These are phyloP conservation scores for Ceratotherium simum DNA, from an alignment of 2,113 vertebrate genomes.

Conservation along the genomic window DNA sequence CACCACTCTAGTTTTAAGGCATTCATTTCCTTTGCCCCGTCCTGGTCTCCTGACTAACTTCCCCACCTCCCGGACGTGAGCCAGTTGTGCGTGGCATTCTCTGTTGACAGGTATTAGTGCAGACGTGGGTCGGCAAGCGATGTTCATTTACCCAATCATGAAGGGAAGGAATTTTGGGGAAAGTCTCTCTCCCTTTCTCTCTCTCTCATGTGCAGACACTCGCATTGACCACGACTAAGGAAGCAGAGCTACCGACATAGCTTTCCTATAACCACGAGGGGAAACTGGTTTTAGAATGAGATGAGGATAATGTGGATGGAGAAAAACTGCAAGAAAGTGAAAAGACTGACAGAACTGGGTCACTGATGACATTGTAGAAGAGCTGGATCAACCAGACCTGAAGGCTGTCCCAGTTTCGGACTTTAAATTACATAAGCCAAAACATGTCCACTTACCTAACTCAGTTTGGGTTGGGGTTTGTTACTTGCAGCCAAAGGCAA, in stretches of 20 bases:
- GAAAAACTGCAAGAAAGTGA: neutral
- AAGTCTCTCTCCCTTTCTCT: neutral
- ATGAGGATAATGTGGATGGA: neutral
- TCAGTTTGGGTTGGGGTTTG: neutral
- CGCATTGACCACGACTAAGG: too few relatives aligned
- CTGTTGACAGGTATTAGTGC: neutral
- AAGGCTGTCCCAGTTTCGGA: neutral
- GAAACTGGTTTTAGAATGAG: neutral
- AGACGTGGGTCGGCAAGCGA: neutral
- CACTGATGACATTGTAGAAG: neutral
- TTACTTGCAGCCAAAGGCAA: neutral
- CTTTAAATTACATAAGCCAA: neutral
- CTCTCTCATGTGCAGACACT: too few relatives aligned
- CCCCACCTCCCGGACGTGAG: neutral
- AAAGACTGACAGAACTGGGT: neutral
- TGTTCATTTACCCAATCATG: too few relatives aligned
- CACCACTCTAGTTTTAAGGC: neutral
- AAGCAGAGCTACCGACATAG: fast-evolving
- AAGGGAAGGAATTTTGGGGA: neutral
- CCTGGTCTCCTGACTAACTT: neutral
- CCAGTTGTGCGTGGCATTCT: neutral
- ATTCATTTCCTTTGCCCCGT: neutral
- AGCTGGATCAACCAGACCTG: neutral
- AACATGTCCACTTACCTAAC: fast-evolving
- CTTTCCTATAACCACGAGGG: neutral